Evolutionary conservation across 2,113 vertebrate species (phyloP).

Genomic region (Actenoides hombroni): DNA sequence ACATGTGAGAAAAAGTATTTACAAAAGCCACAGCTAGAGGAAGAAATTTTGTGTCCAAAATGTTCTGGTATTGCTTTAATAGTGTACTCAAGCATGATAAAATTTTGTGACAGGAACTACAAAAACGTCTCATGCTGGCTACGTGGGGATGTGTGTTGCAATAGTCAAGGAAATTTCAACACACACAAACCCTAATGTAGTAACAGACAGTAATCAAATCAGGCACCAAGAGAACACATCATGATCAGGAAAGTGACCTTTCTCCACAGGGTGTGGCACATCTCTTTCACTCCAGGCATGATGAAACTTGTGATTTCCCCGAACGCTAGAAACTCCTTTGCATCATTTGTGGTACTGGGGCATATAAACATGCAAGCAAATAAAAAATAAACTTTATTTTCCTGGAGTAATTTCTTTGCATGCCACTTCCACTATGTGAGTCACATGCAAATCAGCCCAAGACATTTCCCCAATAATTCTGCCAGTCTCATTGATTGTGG

Average conservation of each 20-base stretch:
- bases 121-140: not conserved
- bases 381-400: not conserved
- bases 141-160: not conserved
- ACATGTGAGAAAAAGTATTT: not conserved
- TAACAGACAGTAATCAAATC: not conserved
- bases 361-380: not conserved
- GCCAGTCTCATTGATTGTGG: not conserved
- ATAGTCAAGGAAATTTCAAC: not conserved
- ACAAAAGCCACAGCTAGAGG: not conserved
- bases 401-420: not conserved
- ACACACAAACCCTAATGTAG: not conserved
- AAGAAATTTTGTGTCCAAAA: not conserved
- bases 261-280: fast-evolving
- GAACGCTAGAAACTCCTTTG: not conserved
- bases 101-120: not conserved
- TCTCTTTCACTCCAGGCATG: not conserved
- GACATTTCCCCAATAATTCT: not conserved
- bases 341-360: not conserved
- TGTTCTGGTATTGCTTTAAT: not conserved
- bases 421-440: not conserved
- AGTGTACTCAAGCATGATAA: not conserved
- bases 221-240: not conserved
- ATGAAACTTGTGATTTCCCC: not conserved
- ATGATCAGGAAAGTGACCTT: not conserved
- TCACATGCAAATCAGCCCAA: not conserved